Conservation (phyloP, 2,113 vertebrate genomes). For the Dasypus novemcinctus region DNA sequence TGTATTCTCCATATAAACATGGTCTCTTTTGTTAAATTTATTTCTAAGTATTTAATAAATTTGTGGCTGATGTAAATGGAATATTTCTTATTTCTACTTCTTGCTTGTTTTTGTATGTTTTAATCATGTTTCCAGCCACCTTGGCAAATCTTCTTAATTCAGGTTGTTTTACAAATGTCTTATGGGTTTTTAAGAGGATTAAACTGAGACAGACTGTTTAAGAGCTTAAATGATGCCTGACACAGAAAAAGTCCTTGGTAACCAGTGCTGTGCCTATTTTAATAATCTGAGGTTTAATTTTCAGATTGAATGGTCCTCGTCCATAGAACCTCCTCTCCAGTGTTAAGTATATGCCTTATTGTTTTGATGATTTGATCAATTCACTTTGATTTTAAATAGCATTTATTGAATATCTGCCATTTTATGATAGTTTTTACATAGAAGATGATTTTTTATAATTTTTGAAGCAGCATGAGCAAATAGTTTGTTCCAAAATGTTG, state of each 20-base stretch:
- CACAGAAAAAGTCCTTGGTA: not conserved
- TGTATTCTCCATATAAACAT: not conserved
- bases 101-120: not conserved
- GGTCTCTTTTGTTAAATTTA: not conserved
- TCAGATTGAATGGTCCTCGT: not conserved
- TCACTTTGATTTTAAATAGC: not conserved
- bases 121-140: not conserved
- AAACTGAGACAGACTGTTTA: not conserved
- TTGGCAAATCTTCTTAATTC: not conserved
- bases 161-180: not conserved
- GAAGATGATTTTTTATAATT: not conserved
- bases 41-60: constrained; percentile 3
- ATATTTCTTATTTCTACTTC: not conserved
- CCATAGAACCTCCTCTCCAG: not conserved
- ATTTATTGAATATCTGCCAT: not conserved
- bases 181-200: not conserved
- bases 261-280: not conserved
- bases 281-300: not conserved
- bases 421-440: not conserved
- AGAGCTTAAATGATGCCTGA: not conserved
- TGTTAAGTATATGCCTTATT: not conserved
- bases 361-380: not conserved
- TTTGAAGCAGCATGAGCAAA: not conserved
- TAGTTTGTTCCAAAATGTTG: not conserved
- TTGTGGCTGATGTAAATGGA: not conserved